Evolutionary conservation across 2,797 vertebrate species (phyloP), one percentile per base, ranked within the genome.

Genomic region (Phrynocephalus forsythii): DNA sequence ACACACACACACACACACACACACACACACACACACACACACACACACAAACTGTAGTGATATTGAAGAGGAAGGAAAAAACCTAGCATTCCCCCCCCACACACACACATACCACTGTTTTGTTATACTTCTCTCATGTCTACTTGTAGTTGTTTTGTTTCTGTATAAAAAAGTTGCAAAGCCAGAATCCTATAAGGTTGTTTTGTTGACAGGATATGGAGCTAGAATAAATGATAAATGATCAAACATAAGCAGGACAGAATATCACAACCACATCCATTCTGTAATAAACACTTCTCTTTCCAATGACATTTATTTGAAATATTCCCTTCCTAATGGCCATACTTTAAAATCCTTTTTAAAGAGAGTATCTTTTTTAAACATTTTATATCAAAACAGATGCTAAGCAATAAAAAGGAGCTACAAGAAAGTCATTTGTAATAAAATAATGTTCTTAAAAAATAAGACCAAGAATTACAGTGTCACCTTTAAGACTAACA

Each of bases 321-420:
- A 50, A 30, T 28, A 6, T 13, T 3, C 6, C n/a, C 11, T 33
- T 18, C 33, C 63, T 1, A 48, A 79, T 22, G 20, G 16, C 5
- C 63, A 33, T 52, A 79, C 33, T 48, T 86, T 79, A 33, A 78
- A 69, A 52, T 85, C 66, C 20, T 48, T 33, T 69, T 52, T 71
- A 5, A 60, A 22, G 73, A 44, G 33, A 76, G 33, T 22, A 76
- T 76, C 9, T 33, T 3, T 38, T 44, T 16, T 13, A 5, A 76
- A 66, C 33, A 68, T 82, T 82, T 82, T 82, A 38, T 85, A 94
- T 69, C 92, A 92, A 88, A 16, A n/a, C 50, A 92, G 86, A 82
- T 83, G 89, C 85, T 94, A 92, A 90, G 73, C 85, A 90, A 84
- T 92, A 86, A 44, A 71, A 85, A 86, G 73, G 79, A 89, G 89